Percentiles rank a stretch among this genome's conserved stretches.
Conservation (phyloP, 2,113 vertebrate genomes). For the Gracilinanus agilis region DNA sequence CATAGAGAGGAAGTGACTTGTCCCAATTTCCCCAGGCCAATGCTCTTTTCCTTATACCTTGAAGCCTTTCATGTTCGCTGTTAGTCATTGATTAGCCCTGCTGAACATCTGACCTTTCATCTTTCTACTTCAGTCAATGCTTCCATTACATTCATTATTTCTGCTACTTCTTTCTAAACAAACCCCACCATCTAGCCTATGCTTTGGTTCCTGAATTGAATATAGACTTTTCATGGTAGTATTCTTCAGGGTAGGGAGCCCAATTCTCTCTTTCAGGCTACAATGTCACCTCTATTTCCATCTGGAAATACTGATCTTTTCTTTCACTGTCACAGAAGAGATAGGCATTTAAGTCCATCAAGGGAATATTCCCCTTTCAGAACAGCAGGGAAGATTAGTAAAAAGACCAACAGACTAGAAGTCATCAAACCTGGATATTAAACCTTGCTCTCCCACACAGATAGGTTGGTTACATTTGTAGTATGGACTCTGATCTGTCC, state of each 20-base stretch:
- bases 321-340: neutral
- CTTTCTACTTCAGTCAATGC: neutral
- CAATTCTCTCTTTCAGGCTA: neutral
- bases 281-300: conserved; percentile 23
- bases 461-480: neutral
- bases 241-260: neutral
- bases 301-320: conserved; percentile 2
- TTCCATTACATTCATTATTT: conserved; percentile 9
- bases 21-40: neutral
- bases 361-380: neutral
- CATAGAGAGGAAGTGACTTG: conserved; percentile 3
- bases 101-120: neutral
- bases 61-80: neutral
- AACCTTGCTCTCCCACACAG: neutral
- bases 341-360: neutral
- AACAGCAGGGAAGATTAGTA: neutral
- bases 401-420: neutral
- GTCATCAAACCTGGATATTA: neutral
- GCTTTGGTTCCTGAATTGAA: neutral
- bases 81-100: neutral
- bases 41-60: neutral
- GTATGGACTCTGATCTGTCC: neutral
- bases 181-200: neutral
- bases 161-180: neutral
- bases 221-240: neutral